phyloP scores from a whole-genome alignment of 1,140 invertebrate species.

The Lordiphosa collinella region DNA sequence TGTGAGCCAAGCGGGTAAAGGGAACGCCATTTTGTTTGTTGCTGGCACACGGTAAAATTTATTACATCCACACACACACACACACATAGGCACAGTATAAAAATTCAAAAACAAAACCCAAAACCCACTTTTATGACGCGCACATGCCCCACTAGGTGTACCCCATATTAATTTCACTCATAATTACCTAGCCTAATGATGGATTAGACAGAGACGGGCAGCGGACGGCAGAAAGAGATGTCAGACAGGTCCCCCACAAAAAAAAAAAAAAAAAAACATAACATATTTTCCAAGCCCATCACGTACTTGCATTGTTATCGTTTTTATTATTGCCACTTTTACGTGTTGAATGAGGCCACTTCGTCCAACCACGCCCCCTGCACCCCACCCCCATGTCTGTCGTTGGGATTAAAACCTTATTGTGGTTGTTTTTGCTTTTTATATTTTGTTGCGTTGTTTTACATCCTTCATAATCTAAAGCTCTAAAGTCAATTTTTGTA shows the following conservation, averaged over 20 bases:
- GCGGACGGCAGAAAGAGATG: not conserved
- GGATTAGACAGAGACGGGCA: slow-evolving; percentile 24
- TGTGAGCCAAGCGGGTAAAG: slow-evolving; percentile 4
- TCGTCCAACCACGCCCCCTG: not conserved
- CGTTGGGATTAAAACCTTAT: not conserved
- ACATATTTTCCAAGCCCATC: slow-evolving; percentile 38
- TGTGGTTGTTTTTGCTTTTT: slow-evolving; percentile 1
- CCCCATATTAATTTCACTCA: slow-evolving; percentile 38
- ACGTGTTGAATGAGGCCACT: slow-evolving; percentile 25
- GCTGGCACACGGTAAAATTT: slow-evolving; percentile 35
- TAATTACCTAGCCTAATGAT: slow-evolving; percentile 54
- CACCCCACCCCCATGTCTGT: not conserved
- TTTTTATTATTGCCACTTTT: slow-evolving; percentile 55
- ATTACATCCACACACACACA: slow-evolving; percentile 14
- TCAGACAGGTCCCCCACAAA: slow-evolving; percentile 9
- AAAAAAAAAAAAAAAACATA: too few species aligned
- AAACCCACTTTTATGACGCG: slow-evolving; percentile 23
- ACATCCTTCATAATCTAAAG: slow-evolving; percentile 40
- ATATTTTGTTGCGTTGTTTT: slow-evolving; percentile 17
- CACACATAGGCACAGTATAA: not conserved
- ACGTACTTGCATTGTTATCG: slow-evolving; percentile 56
- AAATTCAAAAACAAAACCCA: not conserved
- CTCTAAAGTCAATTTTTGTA: slow-evolving; percentile 39
- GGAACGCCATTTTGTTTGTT: slow-evolving; percentile 40
- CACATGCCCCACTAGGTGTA: slow-evolving; percentile 8